phyloP scores from a whole-genome alignment of 1,140 invertebrate genomes.

The Metaphire vulgaris region DNA sequence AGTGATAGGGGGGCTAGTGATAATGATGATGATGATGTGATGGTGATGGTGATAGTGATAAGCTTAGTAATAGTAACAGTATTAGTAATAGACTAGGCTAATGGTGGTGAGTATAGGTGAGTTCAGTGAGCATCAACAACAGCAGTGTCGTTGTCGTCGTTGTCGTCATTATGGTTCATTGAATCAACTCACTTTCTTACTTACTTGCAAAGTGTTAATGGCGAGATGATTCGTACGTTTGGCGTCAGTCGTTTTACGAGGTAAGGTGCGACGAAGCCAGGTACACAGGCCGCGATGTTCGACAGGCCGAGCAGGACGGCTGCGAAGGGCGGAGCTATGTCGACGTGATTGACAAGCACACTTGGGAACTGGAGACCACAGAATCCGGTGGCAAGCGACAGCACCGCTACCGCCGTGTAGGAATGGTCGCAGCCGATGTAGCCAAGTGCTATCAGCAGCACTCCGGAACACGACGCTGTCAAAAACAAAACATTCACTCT shows the following conservation, averaged over 20 bases:
- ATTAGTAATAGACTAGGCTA: no score
- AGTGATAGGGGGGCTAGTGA: no score
- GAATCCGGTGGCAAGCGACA: slow-evolving; percentile 66
- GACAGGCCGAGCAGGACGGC: slow-evolving; percentile 74
- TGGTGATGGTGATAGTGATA: no score
- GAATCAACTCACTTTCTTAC: no score
- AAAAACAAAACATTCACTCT: slow-evolving; percentile 3
- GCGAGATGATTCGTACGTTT: slow-evolving; percentile 41
- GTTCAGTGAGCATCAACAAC: no score
- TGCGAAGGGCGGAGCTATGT: slow-evolving; percentile 64
- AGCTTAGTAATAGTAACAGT: no score
- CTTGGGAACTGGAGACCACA: slow-evolving; percentile 73
- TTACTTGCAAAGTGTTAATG: no score
- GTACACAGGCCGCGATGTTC: slow-evolving; percentile 76
- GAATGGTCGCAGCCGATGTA: slow-evolving; percentile 20
- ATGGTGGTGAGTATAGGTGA: no score
- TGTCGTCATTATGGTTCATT: no score
- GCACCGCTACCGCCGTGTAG: slow-evolving; percentile 59
- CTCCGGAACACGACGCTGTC: no score
- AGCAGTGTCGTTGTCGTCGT: no score
- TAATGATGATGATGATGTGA: no score
- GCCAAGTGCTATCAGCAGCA: slow-evolving; percentile 12
- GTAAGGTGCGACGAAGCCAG: slow-evolving; percentile 75
- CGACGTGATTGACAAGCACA: slow-evolving; percentile 74
- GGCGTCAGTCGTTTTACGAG: slow-evolving; percentile 68